These are phyloP conservation scores for Lepus europaeus DNA, from an alignment of 2,113 vertebrate species.

Conservation along the genomic window DNA sequence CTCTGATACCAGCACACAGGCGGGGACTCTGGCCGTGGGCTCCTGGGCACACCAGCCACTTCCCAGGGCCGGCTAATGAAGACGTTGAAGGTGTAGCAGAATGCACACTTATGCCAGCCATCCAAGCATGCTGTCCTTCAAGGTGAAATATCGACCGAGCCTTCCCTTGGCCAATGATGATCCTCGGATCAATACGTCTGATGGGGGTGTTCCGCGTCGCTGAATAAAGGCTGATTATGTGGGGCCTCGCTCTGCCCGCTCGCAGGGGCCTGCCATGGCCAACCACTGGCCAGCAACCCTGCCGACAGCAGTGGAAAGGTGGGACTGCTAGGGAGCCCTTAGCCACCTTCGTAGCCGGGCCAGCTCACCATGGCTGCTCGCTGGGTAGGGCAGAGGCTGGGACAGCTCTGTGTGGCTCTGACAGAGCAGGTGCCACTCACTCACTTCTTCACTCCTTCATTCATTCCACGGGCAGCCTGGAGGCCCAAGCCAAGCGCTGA, in stretches of 20 bases:
- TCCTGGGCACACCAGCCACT: too few species aligned
- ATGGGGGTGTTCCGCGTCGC: background rate
- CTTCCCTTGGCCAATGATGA: background rate
- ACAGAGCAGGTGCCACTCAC: background rate
- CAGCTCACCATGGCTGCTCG: background rate
- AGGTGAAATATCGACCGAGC: background rate
- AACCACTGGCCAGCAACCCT: rapidly evolving
- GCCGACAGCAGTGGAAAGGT: background rate
- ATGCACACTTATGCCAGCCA: background rate
- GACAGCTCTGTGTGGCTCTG: background rate
- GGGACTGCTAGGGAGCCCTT: background rate
- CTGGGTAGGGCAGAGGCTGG: background rate
- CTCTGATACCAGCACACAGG: background rate
- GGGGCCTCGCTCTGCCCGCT: rapidly evolving
- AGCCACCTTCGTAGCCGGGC: background rate
- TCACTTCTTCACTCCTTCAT: background rate
- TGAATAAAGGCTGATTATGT: background rate
- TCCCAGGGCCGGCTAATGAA: background rate
- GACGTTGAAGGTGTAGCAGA: background rate
- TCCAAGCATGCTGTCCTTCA: background rate
- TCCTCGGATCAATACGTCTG: background rate
- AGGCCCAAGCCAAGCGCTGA: background rate
- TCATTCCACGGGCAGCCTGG: rapidly evolving
- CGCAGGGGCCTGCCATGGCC: background rate
- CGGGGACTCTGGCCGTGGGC: rapidly evolving